Evolutionary conservation across 1,140 invertebrate genomes (phyloP).

Genomic region (Bombus picipes): DNA sequence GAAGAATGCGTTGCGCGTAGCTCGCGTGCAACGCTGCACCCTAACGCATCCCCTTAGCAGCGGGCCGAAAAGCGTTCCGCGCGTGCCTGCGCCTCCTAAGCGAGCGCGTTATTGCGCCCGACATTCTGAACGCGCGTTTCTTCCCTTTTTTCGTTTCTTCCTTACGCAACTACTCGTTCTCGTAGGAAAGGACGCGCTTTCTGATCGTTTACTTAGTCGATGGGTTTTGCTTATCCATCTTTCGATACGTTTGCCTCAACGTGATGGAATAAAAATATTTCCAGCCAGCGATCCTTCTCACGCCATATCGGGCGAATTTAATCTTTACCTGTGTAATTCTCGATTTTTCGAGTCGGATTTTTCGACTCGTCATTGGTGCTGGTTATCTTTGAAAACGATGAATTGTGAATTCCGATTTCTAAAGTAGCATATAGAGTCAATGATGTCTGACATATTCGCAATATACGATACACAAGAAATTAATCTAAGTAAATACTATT

Average conservation of each 20-base stretch:
- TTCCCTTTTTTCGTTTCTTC: neutral
- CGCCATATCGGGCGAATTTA: no score
- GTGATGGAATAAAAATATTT: constrained; percentile 51
- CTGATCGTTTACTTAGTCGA: constrained; percentile 37
- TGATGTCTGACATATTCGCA: no score
- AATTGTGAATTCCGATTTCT: no score
- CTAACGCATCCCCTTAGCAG: constrained; percentile 23
- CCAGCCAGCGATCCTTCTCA: neutral
- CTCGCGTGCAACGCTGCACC: constrained; percentile 5
- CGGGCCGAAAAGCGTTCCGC: constrained; percentile 55
- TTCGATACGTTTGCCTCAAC: constrained; percentile 37
- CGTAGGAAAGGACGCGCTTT: neutral
- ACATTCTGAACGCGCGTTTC: constrained; percentile 54
- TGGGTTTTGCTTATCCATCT: constrained; percentile 36
- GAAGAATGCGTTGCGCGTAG: constrained; percentile 36
- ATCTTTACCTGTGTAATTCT: neutral
- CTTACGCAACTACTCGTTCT: neutral
- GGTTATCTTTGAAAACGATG: neutral
- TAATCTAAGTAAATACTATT: no score
- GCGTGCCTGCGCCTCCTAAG: constrained; percentile 47
- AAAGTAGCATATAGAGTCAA: no score
- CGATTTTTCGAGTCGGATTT: neutral
- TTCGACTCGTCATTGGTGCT: neutral
- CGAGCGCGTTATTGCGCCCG: constrained; percentile 37
- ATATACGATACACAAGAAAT: no score